A percentile compares a stretch with the other conserved stretches of the same genome.
phyloP scores from a whole-genome alignment of 2,797 vertebrate genomes.

The Sebastes itinus region DNA sequence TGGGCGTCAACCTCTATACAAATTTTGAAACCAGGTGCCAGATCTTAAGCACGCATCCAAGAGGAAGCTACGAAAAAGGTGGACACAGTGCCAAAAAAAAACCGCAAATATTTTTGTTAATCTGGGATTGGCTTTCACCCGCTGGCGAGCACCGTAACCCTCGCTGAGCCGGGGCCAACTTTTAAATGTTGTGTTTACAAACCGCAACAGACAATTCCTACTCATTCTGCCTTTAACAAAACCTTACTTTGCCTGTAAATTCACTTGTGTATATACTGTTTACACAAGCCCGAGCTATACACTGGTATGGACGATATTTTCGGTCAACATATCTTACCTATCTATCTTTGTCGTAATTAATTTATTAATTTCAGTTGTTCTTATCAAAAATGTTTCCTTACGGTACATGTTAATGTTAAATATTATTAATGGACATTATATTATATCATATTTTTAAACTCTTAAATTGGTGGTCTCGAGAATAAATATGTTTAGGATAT shows the following conservation, averaged over 20 bases:
- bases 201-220: neutral
- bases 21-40: neutral
- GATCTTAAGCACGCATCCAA: neutral
- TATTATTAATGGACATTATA: neutral
- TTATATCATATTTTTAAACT: fast-evolving
- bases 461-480: neutral
- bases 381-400: neutral
- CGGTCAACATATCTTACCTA: neutral
- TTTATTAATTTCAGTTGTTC: neutral
- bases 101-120: neutral
- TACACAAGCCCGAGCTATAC: neutral
- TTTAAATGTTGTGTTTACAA: neutral
- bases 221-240: neutral
- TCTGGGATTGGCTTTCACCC: neutral
- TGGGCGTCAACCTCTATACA: neutral
- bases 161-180: neutral
- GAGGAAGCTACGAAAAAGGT: neutral
- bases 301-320: neutral
- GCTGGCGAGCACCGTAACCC: fast-evolving
- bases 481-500: neutral
- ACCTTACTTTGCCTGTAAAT: neutral
- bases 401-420: neutral
- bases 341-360: neutral
- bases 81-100: no score
- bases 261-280: neutral